Evolutionary conservation across 1,140 invertebrate species (phyloP), one percentile per base, ranked within the genome.

Genomic region (Aphidius gifuensis): DNA sequence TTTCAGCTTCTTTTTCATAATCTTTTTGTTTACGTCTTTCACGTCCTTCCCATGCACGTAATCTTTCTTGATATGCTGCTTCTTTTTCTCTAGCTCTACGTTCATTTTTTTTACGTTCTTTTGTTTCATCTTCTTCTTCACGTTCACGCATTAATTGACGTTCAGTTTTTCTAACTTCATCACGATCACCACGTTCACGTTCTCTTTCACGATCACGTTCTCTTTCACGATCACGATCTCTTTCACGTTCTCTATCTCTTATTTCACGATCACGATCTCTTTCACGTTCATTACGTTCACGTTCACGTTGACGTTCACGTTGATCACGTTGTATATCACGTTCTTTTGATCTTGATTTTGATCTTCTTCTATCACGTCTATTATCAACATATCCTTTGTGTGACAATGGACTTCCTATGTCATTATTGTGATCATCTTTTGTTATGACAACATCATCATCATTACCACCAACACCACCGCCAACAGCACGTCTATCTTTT

Each of bases 21-120:
- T 99, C 96, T 79, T 96, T 94, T 21, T 88, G 83, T 80, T 96
- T 96, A 69, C 96, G 90, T 42, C 92, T 86, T 83, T 99, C 97
- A 60, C 97, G 84, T 1, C 86, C 85, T 81, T 99, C 96, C 97
- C 97, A 99, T 64, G 89, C 89, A 60, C 92, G 85, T 50, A 84
- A 82, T 71, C 88, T 81, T 79, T 94, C 92, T 80, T 97, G 93
- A 82, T 98, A 98, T 11, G 92, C 91, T 9, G 90, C 89, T 82
- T 98, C 95, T 78, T 97, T 97, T 75, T 98, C 95, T 23, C 94
- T 78, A 0, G 94, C 89, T 80, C 93, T 89, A 76, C 95, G 89
- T 72, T 98, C 95, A 21, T 90, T 82, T 71, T 95, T 91, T 72
- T 94, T 93, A 72, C 91, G 88, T 72, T 98, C 94, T 60, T 93